Evolutionary conservation across 2,113 vertebrate species (phyloP).

Genomic region (Tauraco erythrolophus): DNA sequence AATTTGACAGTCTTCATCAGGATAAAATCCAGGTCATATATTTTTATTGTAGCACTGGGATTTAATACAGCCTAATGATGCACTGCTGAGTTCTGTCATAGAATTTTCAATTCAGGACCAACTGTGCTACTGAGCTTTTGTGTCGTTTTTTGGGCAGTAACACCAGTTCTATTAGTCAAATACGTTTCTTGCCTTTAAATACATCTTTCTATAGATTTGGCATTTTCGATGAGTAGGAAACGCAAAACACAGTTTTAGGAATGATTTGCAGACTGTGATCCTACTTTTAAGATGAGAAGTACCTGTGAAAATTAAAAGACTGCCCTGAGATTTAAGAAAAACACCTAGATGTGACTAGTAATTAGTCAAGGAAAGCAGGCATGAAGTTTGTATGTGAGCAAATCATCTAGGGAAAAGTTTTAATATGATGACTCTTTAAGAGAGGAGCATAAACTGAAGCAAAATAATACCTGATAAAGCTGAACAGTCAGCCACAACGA

Average conservation of each 20-base stretch:
- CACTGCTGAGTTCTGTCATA: background rate
- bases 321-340: background rate
- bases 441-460: background rate
- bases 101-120: background rate
- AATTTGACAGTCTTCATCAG: background rate
- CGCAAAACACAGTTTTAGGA: background rate
- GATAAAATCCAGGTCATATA: background rate
- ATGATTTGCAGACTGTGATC: background rate
- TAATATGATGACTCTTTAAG: background rate
- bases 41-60: background rate
- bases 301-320: background rate
- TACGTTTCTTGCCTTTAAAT: background rate
- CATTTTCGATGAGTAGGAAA: background rate
- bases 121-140: background rate
- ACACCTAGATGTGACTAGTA: background rate
- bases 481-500: constrained; percentile 80
- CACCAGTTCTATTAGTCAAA: background rate
- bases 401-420: background rate
- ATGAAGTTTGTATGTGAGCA: background rate
- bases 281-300: background rate
- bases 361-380: background rate
- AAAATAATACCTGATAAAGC: constrained; percentile 88
- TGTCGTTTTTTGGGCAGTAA: background rate
- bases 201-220: background rate
- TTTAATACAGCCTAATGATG: background rate